Percentiles rank a stretch among this genome's conserved stretches.
Conservation (phyloP, 2,113 vertebrate species). For the Nycticebus coucang region DNA sequence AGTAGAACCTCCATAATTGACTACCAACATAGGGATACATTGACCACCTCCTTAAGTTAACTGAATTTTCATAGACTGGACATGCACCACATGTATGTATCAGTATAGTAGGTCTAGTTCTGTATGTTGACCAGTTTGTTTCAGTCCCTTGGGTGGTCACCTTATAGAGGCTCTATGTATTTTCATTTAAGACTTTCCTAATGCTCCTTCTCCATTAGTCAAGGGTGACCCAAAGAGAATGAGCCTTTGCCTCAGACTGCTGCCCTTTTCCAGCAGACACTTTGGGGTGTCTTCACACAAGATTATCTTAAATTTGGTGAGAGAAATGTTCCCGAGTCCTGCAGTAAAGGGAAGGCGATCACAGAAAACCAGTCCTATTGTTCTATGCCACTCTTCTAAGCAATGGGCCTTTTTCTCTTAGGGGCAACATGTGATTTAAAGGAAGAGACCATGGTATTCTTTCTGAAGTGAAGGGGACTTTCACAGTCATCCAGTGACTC, state of each 20-base stretch:
- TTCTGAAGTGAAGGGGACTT: not conserved
- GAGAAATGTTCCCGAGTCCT: not conserved
- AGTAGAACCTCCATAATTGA: too few relatives aligned
- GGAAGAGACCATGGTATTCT: not conserved
- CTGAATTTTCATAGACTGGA: too few relatives aligned
- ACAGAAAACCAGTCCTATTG: not conserved
- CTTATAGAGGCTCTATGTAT: too few relatives aligned
- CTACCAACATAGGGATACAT: too few relatives aligned
- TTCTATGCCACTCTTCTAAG: not conserved
- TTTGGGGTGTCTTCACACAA: not conserved
- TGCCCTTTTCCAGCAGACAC: not conserved
- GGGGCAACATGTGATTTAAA: not conserved
- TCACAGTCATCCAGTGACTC: not conserved
- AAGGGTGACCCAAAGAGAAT: not conserved
- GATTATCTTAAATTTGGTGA: not conserved
- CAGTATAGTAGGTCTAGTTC: too few relatives aligned
- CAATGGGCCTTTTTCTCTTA: not conserved
- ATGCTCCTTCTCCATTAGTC: not conserved
- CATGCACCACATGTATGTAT: too few relatives aligned
- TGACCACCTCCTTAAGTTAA: too few relatives aligned
- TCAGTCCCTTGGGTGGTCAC: too few relatives aligned
- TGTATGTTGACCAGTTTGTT: too few relatives aligned
- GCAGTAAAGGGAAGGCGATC: not conserved
- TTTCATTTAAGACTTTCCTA: not conserved
- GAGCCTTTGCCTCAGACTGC: not conserved